Conservation (phyloP, 2,888 invertebrate genomes). For the Salticus scenicus region DNA sequence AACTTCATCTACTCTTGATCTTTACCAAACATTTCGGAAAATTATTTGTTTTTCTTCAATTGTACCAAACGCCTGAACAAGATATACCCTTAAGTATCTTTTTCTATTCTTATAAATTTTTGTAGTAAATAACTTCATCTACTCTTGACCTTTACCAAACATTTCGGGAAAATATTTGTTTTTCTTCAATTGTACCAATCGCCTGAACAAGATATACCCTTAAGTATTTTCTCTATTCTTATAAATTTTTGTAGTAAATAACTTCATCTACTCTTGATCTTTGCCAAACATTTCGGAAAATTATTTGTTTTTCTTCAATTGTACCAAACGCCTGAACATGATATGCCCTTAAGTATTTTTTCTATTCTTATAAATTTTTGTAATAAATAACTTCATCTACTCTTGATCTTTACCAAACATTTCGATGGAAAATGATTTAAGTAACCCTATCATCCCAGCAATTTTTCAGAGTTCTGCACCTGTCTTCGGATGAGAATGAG, state of each 20-base stretch:
- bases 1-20: not conserved
- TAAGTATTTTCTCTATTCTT: not conserved
- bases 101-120: not conserved
- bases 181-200: not conserved
- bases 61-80: not conserved
- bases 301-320: too few species aligned
- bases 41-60: not conserved
- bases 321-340: too few species aligned
- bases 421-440: not conserved
- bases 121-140: not conserved
- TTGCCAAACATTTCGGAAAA: not conserved
- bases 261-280: not conserved
- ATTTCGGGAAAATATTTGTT: not conserved
- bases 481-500: slow-evolving; percentile 16
- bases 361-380: not conserved
- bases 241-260: not conserved
- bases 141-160: not conserved
- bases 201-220: not conserved
- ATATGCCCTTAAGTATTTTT: too few species aligned
- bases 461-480: slow-evolving; percentile 37
- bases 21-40: not conserved
- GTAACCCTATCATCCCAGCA: slow-evolving; percentile 1
- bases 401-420: not conserved
- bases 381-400: not conserved
- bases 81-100: not conserved